These are phyloP conservation scores for Psilopsiagon aurifrons DNA, from an alignment of 2,113 vertebrate species.

Conservation along the genomic window DNA sequence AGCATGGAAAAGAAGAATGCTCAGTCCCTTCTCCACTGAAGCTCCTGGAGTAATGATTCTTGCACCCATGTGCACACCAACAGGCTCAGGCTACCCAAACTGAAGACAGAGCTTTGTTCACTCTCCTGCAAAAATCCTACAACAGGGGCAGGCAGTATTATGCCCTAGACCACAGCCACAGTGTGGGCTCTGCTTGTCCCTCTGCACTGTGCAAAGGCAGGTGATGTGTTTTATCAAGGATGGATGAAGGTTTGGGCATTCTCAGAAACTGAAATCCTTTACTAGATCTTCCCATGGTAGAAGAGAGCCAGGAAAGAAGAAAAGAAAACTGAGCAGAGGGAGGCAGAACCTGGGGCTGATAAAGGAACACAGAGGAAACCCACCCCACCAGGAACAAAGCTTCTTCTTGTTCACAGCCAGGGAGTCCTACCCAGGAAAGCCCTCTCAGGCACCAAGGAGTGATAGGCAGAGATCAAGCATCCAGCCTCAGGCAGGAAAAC, in stretches of 20 bases:
- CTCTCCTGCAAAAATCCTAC: neutral
- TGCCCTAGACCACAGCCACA: neutral
- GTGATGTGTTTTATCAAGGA: neutral
- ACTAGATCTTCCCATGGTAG: neutral
- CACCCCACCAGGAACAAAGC: neutral
- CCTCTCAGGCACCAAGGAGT: neutral
- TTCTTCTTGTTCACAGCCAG: neutral
- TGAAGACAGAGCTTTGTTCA: neutral
- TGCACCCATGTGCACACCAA: neutral
- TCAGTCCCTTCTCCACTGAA: neutral
- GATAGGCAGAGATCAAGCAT: neutral
- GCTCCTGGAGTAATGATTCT: neutral
- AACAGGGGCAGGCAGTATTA: neutral
- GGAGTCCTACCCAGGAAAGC: neutral
- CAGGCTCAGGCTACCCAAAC: neutral
- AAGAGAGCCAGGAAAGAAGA: neutral
- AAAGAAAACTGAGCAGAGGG: neutral
- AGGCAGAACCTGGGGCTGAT: neutral
- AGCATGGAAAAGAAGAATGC: neutral
- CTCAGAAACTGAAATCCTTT: neutral
- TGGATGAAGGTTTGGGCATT: neutral
- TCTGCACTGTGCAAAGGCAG: neutral
- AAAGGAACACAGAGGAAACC: neutral
- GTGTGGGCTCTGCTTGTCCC: neutral
- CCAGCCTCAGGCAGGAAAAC: neutral